phyloP scores from a whole-genome alignment of 2,797 vertebrate species.

The Scarus forsteni region DNA sequence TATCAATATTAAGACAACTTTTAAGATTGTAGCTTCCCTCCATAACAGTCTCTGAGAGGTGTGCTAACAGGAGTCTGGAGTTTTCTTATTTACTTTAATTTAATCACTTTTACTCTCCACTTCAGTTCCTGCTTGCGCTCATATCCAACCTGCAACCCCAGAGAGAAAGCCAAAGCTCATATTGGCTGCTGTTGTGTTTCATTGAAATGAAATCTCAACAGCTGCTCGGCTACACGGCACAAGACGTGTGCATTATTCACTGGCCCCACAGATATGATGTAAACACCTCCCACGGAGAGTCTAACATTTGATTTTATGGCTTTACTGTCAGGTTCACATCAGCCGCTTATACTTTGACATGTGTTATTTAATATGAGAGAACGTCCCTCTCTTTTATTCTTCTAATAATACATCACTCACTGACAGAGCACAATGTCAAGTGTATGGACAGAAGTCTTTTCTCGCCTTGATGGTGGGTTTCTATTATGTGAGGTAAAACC shows the following conservation, averaged over 20 bases:
- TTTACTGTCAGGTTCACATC: constrained; percentile 12
- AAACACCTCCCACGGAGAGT: constrained; percentile 38
- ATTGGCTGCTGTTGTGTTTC: constrained; percentile 45
- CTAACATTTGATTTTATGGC: constrained; percentile 20
- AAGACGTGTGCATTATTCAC: constrained; percentile 32
- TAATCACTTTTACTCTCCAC: constrained; percentile 7
- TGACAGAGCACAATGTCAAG: constrained; percentile 30
- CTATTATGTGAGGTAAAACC: constrained; percentile 55
- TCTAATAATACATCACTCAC: constrained; percentile 26
- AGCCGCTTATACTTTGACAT: constrained; percentile 17
- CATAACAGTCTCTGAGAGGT: constrained; percentile 11
- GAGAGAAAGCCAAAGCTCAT: constrained; percentile 42
- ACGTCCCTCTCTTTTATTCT: constrained; percentile 20
- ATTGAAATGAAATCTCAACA: constrained; percentile 46
- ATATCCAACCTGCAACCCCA: constrained; percentile 34
- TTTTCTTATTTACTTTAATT: constrained; percentile 39
- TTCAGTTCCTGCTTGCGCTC: constrained; percentile 34
- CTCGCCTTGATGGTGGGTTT: constrained; percentile 24
- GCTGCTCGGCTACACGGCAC: constrained; percentile 19
- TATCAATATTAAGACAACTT: constrained; percentile 13
- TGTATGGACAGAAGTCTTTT: constrained; percentile 30
- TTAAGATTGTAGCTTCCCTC: constrained; percentile 11
- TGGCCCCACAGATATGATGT: constrained; percentile 26
- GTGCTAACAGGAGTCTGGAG: constrained; percentile 25
- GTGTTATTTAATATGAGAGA: constrained; percentile 36